phyloP scores from a whole-genome alignment of 2,797 vertebrate species.

The Rhinophrynus dorsalis region DNA sequence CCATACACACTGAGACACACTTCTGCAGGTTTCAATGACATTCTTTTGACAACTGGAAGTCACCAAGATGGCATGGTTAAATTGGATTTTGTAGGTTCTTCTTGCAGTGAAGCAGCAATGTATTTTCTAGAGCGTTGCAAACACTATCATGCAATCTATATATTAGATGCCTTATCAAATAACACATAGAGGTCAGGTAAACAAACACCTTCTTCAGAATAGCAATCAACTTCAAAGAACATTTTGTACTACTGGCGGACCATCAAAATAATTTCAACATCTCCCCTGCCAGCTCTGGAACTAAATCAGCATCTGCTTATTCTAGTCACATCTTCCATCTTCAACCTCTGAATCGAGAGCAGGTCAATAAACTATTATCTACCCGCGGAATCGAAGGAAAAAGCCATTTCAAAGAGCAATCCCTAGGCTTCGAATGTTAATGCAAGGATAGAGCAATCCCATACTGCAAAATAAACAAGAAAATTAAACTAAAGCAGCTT shows the following conservation, averaged over 20 bases:
- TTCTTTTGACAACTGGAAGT: background rate
- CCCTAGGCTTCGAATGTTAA: background rate
- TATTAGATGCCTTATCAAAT: slow-evolving; percentile 15
- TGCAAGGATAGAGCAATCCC: slow-evolving; percentile 1
- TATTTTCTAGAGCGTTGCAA: background rate
- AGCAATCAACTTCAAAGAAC: slow-evolving; percentile 28
- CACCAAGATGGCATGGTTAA: background rate
- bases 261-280: slow-evolving; percentile 10
- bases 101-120: background rate
- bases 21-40: too few species aligned
- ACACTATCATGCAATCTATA: slow-evolving; percentile 7
- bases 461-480: slow-evolving; percentile 29
- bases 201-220: slow-evolving; percentile 27
- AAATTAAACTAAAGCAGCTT: slow-evolving; percentile 7
- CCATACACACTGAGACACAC: too few species aligned
- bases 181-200: slow-evolving; percentile 29
- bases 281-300: background rate
- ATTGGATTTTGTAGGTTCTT: background rate
- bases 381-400: slow-evolving; percentile 22
- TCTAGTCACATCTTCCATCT: slow-evolving; percentile 35
- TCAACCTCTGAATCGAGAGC: slow-evolving; percentile 23
- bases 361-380: slow-evolving; percentile 48
- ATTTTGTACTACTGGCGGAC: slow-evolving; percentile 16
- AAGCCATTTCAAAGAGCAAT: slow-evolving; percentile 34
- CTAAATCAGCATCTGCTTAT: slow-evolving; percentile 27